Evolutionary conservation across 2,888 invertebrate species (phyloP).

Genomic region (Perizoma flavofasciatum): DNA sequence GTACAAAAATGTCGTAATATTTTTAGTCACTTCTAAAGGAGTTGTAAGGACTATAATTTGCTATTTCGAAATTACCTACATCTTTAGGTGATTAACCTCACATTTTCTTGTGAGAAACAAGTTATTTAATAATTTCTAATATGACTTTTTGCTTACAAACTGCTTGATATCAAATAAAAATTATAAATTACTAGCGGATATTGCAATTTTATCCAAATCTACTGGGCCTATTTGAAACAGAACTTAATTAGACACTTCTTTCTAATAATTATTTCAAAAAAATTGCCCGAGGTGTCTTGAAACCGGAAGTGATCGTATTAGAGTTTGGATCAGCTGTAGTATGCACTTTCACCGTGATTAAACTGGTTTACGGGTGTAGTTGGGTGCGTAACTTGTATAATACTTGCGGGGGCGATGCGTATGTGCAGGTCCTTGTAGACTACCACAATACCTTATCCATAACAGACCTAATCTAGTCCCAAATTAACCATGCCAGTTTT

Average conservation of each 20-base stretch:
- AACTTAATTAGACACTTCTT: slow-evolving; percentile 50
- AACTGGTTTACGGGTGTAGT: slow-evolving; percentile 61
- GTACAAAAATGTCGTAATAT: too few species aligned
- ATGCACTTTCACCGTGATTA: slow-evolving; percentile 70
- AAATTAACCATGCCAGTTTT: too few species aligned
- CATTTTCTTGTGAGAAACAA: too few species aligned
- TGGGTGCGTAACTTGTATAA: slow-evolving; percentile 40
- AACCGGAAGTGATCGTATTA: slow-evolving; percentile 64
- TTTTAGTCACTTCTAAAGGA: too few species aligned
- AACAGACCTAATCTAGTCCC: too few species aligned
- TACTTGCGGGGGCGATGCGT: neutral
- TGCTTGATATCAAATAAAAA: slow-evolving; percentile 2
- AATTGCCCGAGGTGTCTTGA: slow-evolving; percentile 59
- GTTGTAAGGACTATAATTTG: too few species aligned
- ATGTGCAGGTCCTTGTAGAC: neutral
- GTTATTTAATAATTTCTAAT: too few species aligned
- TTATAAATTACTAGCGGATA: slow-evolving; percentile 31
- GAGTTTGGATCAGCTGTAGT: slow-evolving; percentile 58
- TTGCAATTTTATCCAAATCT: slow-evolving; percentile 24
- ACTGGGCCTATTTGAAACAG: slow-evolving; percentile 29
- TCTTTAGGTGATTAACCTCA: too few species aligned
- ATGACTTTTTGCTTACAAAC: too few species aligned
- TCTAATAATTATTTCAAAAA: slow-evolving; percentile 59
- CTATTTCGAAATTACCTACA: too few species aligned
- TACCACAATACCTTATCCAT: too few species aligned